A percentile compares a stretch with the other conserved stretches of the same genome.
phyloP scores from a whole-genome alignment of 2,888 invertebrate genomes.

The Dolichomitus sp. region DNA sequence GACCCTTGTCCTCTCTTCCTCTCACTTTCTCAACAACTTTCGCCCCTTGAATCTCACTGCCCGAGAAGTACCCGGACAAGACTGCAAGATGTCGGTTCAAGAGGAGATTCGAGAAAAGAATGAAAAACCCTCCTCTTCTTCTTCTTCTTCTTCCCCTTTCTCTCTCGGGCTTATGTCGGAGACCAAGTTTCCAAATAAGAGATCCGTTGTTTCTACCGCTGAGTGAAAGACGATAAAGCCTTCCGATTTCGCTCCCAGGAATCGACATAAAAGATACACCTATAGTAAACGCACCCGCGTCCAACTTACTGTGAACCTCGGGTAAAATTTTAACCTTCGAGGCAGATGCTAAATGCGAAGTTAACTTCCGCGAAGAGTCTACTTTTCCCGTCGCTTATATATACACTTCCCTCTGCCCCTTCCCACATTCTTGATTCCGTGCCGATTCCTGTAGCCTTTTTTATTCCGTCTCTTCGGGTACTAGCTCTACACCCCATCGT shows the following conservation, averaged over 20 bases:
- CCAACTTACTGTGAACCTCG: conserved; percentile 79
- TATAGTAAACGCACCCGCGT: conserved; percentile 64
- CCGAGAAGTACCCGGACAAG: background rate
- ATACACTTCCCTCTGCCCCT: conserved; percentile 10
- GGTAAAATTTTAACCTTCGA: conserved; percentile 83
- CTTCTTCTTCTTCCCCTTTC: too few relatives aligned
- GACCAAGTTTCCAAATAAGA: background rate
- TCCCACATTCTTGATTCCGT: conserved; percentile 10
- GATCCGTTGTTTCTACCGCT: background rate
- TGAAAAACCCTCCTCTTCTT: background rate
- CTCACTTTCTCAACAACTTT: conserved; percentile 24
- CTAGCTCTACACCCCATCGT: conserved; percentile 30
- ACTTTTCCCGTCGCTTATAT: conserved; percentile 49
- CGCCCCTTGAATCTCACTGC: background rate
- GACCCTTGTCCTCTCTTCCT: background rate
- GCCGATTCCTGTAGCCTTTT: conserved; percentile 26
- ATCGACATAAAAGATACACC: conserved; percentile 74
- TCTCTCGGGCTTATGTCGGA: too few relatives aligned
- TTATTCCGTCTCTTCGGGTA: conserved; percentile 32
- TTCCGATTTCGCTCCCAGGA: conserved; percentile 72
- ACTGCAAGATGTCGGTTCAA: background rate
- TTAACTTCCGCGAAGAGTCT: conserved; percentile 78
- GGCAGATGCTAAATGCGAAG: conserved; percentile 83
- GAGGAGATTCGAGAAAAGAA: conserved; percentile 1
- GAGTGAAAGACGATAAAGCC: conserved; percentile 70